Percentiles rank a stretch among this genome's conserved stretches.
These are phyloP conservation scores for Thalassoma bifasciatum DNA, from an alignment of 2,113 vertebrate species.

Conservation along the genomic window DNA sequence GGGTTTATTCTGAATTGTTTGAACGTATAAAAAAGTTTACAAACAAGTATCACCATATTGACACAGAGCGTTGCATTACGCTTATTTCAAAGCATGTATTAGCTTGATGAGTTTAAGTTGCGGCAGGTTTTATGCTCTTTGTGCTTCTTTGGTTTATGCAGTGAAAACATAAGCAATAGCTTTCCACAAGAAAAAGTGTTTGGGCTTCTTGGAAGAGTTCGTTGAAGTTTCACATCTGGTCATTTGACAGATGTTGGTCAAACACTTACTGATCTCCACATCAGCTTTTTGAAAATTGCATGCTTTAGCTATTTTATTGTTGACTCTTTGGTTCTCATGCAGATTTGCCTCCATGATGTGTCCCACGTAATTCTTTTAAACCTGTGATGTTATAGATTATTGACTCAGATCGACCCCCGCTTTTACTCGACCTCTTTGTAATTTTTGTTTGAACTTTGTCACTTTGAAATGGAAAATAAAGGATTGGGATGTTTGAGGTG, in stretches of 20 bases:
- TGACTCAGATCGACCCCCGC: not conserved
- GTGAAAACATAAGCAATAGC: not conserved
- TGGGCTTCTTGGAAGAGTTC: not conserved
- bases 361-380: no score
- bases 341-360: not conserved
- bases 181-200: not conserved
- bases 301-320: not conserved
- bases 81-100: no score
- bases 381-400: not conserved
- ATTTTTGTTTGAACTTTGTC: not conserved
- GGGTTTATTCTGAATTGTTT: no score
- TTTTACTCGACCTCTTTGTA: not conserved
- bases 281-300: no score
- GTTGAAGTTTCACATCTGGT: not conserved
- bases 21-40: no score
- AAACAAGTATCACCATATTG: no score
- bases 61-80: no score
- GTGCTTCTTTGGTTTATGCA: not conserved
- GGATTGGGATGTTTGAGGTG: not conserved
- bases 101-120: no score
- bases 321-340: not conserved
- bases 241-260: no score
- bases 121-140: no score
- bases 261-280: no score
- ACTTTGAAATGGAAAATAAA: constrained; percentile 6